Evolutionary conservation across 1,140 invertebrate genomes (phyloP), one percentile per base, ranked within the genome.

Genomic region (Calephelis nemesis): DNA sequence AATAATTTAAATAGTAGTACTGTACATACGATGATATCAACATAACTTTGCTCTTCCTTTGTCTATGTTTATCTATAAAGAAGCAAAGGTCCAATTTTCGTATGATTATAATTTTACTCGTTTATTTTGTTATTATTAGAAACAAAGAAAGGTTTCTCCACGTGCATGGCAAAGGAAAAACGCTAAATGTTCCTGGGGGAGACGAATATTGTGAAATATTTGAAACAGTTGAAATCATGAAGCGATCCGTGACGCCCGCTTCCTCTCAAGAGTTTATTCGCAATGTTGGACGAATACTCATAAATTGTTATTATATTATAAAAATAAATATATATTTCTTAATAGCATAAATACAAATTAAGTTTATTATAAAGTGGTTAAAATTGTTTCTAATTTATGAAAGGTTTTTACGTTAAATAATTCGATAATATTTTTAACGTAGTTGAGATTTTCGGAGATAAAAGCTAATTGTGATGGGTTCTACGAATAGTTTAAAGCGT

Each of bases 391-490:
- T 40, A 2, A 30, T 62, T 62, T 12, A 39, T 63, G 2, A 30
- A 30, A 30, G 30, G 30, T 30, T 30, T 30, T 30, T 30, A 30
- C 30, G 30, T 4, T 30, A 30, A 30, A 30, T 30, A 4, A 30
- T 30, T 3, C 30, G 30, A 30, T 4, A 30, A 3, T 30, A 2
- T 30, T 30, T 30, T 30, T 30, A 30, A 2, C 30, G 30, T 30
- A 30, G 30, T 30, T 30, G 30, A 1, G 30, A 2, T 30, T 30
- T 30, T 30, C 48, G 19, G 10, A 8, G 47, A 50, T 4, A 49
- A 48, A 15, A 63, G 10, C 15, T n/a, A 10, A 39, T 62, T 40
- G 67, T 67, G 48, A 81, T 79, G 76, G 72, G 75, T 63, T 74
- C 78, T 30, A 72, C 74, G 5, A 82, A 65, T 49, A 48, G 42